phyloP scores from a whole-genome alignment of 2,797 vertebrate species.

The Xerus rutilus region DNA sequence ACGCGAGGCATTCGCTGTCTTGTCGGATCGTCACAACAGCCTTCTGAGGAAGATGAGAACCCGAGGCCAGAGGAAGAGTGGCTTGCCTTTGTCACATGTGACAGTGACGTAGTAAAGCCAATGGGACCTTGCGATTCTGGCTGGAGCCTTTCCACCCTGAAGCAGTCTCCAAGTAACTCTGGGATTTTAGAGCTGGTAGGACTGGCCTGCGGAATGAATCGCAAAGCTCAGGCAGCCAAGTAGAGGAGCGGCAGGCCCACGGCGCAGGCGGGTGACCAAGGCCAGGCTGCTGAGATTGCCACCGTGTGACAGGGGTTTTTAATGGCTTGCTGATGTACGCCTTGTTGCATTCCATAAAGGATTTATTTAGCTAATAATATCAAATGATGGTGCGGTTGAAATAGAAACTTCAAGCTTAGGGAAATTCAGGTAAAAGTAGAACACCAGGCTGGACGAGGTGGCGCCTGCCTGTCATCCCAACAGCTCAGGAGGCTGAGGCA shows the following conservation, averaged over 20 bases:
- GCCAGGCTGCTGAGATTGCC: not conserved
- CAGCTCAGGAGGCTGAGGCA: too few species aligned
- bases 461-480: too few species aligned
- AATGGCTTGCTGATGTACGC: not conserved
- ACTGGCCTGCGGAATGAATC: not conserved
- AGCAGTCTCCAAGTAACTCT: not conserved
- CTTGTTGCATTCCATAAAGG: slow-evolving; percentile 23
- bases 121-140: not conserved
- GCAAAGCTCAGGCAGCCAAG: not conserved
- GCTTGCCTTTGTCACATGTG: not conserved
- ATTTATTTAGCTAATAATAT: slow-evolving; percentile 9
- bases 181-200: not conserved
- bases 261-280: not conserved
- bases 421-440: not conserved
- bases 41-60: not conserved
- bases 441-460: not conserved
- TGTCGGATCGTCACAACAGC: not conserved
- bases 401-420: slow-evolving; percentile 13
- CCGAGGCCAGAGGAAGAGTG: not conserved
- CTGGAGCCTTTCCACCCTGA: not conserved
- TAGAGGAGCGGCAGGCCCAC: not conserved
- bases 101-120: not conserved
- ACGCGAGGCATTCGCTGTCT: not conserved
- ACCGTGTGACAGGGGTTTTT: not conserved
- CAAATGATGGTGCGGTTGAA: not conserved